Evolutionary conservation across 2,888 invertebrate genomes (phyloP).

Genomic region (Epistrophe grossulariae): DNA sequence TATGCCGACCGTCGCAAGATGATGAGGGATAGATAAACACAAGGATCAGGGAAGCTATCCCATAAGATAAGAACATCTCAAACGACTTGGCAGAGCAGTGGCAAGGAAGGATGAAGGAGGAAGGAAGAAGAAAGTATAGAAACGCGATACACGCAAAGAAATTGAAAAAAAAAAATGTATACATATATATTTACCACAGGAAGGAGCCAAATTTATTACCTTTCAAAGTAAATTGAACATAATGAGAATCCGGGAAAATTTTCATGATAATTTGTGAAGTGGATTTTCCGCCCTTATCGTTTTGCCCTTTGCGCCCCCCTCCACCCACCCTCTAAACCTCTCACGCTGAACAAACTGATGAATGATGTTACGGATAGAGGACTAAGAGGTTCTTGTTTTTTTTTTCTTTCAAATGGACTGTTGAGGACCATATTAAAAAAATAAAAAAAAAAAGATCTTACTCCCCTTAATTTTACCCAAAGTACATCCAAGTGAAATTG

Average conservation of each 20-base stretch:
- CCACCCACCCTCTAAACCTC: not conserved
- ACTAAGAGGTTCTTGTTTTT: slow-evolving; percentile 15
- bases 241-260: slow-evolving; percentile 71
- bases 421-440: slow-evolving; percentile 69
- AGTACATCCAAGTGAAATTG: slow-evolving; percentile 66
- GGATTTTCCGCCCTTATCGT: slow-evolving; percentile 52
- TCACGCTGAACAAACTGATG: not conserved
- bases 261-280: slow-evolving; percentile 75
- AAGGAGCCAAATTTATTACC: slow-evolving; percentile 71
- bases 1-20: slow-evolving; percentile 65
- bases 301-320: not conserved
- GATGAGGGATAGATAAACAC: slow-evolving; percentile 65
- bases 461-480: slow-evolving; percentile 63
- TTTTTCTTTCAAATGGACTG: slow-evolving; percentile 49
- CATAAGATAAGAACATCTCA: slow-evolving; percentile 42
- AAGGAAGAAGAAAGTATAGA: not conserved
- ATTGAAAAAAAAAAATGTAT: slow-evolving; percentile 50
- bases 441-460: slow-evolving; percentile 62
- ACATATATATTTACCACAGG: slow-evolving; percentile 58
- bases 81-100: not conserved
- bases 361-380: slow-evolving; percentile 16
- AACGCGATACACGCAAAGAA: slow-evolving; percentile 44
- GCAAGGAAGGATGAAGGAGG: too few relatives aligned
- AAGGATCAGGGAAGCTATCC: slow-evolving; percentile 57
- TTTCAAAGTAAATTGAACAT: slow-evolving; percentile 76